Evolutionary conservation across 2,888 invertebrate species (phyloP).

Genomic region (Andrena dorsata): DNA sequence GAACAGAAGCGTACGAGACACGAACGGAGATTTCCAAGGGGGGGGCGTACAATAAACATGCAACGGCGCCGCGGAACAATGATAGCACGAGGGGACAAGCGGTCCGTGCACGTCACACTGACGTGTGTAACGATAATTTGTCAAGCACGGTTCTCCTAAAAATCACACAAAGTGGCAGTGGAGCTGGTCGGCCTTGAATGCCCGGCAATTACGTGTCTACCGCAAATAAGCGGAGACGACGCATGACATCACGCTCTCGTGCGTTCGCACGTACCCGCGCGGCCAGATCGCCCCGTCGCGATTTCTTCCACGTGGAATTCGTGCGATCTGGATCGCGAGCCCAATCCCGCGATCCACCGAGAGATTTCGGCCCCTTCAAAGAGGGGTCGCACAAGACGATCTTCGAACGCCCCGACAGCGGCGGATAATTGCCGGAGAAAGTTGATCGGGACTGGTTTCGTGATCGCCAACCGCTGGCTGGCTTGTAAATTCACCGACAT

Average conservation of each 20-base stretch:
- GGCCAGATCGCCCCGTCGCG: slow-evolving; percentile 1
- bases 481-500: slow-evolving; percentile 4
- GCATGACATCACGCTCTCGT: slow-evolving; percentile 69
- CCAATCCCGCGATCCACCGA: neutral
- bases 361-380: neutral
- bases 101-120: slow-evolving; percentile 33
- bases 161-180: slow-evolving; percentile 77
- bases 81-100: slow-evolving; percentile 17
- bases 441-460: slow-evolving; percentile 25
- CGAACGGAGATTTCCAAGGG: slow-evolving; percentile 28
- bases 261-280: slow-evolving; percentile 36
- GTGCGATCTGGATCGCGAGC: slow-evolving; percentile 43
- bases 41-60: slow-evolving; percentile 35
- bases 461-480: neutral
- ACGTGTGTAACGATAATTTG: slow-evolving; percentile 67
- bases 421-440: slow-evolving; percentile 21
- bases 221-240: slow-evolving; percentile 75
- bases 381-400: neutral
- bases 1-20: neutral
- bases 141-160: slow-evolving; percentile 68
- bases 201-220: slow-evolving; percentile 76
- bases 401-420: neutral
- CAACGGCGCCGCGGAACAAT: slow-evolving; percentile 48
- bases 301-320: slow-evolving; percentile 29
- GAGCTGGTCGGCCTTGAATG: slow-evolving; percentile 76